These are phyloP conservation scores for Tenebrosternarchus preto DNA, from an alignment of 2,113 vertebrate species.

Conservation along the genomic window DNA sequence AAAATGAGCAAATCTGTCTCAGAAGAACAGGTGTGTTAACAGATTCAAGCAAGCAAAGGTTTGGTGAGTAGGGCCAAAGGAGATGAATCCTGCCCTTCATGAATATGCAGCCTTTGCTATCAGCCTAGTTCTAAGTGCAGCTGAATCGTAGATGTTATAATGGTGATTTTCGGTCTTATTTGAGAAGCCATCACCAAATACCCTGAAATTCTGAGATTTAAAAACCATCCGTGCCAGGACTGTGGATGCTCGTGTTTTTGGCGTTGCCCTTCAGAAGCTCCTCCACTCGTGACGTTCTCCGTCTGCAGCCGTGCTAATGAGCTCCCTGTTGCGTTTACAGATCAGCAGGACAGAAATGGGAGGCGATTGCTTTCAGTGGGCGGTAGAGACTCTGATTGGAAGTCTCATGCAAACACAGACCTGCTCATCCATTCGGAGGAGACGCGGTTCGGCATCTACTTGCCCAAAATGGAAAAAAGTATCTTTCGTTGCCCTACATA, in stretches of 20 bases:
- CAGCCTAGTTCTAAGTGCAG: background rate
- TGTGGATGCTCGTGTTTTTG: background rate
- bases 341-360: constrained; percentile 29
- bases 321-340: constrained; percentile 22
- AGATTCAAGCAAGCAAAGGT: background rate
- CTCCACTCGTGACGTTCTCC: constrained; percentile 2
- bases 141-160: constrained; percentile 11
- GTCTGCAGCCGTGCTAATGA: constrained; percentile 31
- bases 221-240: background rate
- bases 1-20: no score
- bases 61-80: background rate
- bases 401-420: background rate
- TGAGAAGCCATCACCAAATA: constrained; percentile 1
- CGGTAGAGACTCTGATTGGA: constrained; percentile 4
- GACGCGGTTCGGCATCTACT: background rate
- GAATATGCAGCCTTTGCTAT: no score
- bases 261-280: constrained; percentile 5
- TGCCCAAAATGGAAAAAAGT: background rate
- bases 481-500: constrained; percentile 31
- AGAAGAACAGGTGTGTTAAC: no score
- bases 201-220: background rate
- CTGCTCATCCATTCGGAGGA: background rate
- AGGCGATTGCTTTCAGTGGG: constrained; percentile 27
- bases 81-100: background rate
- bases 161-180: background rate